Percentiles rank a stretch among this genome's conserved stretches.
phyloP scores from a whole-genome alignment of 2,888 invertebrate genomes.

The Rhagonycha fulva region DNA sequence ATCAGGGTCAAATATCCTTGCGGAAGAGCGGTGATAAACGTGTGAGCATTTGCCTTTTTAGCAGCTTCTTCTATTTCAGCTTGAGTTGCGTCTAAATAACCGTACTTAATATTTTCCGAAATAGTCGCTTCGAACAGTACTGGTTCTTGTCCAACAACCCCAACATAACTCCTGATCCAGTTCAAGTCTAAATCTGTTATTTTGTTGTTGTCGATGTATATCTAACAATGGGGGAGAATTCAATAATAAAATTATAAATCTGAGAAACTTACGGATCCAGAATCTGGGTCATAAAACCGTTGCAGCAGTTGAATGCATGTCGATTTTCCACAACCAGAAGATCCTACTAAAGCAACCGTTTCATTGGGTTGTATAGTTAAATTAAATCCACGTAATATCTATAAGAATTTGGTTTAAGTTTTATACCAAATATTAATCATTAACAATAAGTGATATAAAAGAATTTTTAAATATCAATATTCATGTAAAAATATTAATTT shows the following conservation, averaged over 20 bases:
- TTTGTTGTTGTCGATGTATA: slow-evolving; percentile 68
- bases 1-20: slow-evolving; percentile 83
- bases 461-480: too few species aligned
- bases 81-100: slow-evolving; percentile 66
- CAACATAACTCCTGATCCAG: slow-evolving; percentile 80
- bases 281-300: slow-evolving; percentile 71
- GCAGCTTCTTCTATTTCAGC: slow-evolving; percentile 73
- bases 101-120: slow-evolving; percentile 81
- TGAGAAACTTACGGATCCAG: slow-evolving; percentile 63
- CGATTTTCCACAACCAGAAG: slow-evolving; percentile 80
- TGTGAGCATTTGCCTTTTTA: slow-evolving; percentile 76
- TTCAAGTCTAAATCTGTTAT: slow-evolving; percentile 75
- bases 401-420: too few species aligned
- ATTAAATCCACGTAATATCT: slow-evolving; percentile 67
- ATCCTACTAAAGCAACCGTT: slow-evolving; percentile 75
- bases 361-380: slow-evolving; percentile 71
- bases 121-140: slow-evolving; percentile 84
- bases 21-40: slow-evolving; percentile 75
- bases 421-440: too few species aligned
- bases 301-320: slow-evolving; percentile 75
- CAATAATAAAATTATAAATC: slow-evolving; percentile 52
- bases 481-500: too few species aligned
- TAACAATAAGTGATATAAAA: too few species aligned
- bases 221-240: slow-evolving; percentile 50
- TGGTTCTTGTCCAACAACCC: slow-evolving; percentile 90